phyloP scores from a whole-genome alignment of 2,797 vertebrate species.

The Scolopax rusticola region DNA sequence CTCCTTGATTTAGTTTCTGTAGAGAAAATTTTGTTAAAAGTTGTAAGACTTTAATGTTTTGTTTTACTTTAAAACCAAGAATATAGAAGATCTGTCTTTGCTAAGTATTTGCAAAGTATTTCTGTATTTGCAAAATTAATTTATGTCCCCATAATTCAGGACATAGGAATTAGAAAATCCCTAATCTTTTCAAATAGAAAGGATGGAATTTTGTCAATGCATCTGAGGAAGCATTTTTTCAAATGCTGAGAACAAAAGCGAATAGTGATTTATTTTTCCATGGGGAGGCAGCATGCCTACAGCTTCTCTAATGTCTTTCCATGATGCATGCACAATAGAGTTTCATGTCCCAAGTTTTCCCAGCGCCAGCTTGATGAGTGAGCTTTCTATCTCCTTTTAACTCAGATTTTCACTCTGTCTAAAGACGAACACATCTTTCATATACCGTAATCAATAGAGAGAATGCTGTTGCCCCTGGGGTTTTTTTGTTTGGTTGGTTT shows the following conservation, averaged over 20 bases:
- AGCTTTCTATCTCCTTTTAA: background rate
- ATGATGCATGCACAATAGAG: background rate
- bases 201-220: background rate
- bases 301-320: background rate
- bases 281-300: background rate
- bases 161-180: background rate
- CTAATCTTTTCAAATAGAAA: background rate
- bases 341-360: background rate
- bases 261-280: background rate
- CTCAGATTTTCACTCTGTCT: background rate
- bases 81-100: background rate
- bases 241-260: background rate
- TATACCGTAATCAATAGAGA: background rate
- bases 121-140: background rate
- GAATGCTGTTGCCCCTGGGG: background rate
- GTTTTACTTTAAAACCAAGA: background rate
- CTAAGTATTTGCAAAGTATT: background rate
- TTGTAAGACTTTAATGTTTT: background rate
- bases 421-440: background rate
- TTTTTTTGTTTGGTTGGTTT: too few relatives aligned
- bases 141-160: background rate
- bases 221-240: background rate
- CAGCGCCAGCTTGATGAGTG: background rate
- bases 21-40: background rate
- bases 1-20: background rate